Percentiles rank a stretch among this genome's conserved stretches.
Conservation (phyloP, 2,113 vertebrate genomes). For the cat (Felis catus) region F.catus_Fca126_mat1.0 CM031418.1:117718501-117719000, state of each 20-base stretch:
- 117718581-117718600: background rate
- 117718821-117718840: background rate
- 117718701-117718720: background rate
- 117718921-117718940: background rate
- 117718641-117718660: background rate
- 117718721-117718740: background rate
- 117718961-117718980: background rate
- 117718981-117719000: background rate
- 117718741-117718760: background rate
- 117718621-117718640: background rate
- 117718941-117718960: background rate
- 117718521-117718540: background rate
- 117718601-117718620: background rate
- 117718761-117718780: background rate
- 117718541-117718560: background rate
- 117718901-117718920: background rate
- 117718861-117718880: background rate
- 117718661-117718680: background rate
- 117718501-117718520: background rate
- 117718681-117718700: background rate
- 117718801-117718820: background rate
- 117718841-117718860: background rate
- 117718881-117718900: background rate
- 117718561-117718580: background rate
- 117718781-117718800: background rate